These are phyloP conservation scores for Sesia apiformis DNA, from an alignment of 2,888 invertebrate species.

Conservation along the genomic window DNA sequence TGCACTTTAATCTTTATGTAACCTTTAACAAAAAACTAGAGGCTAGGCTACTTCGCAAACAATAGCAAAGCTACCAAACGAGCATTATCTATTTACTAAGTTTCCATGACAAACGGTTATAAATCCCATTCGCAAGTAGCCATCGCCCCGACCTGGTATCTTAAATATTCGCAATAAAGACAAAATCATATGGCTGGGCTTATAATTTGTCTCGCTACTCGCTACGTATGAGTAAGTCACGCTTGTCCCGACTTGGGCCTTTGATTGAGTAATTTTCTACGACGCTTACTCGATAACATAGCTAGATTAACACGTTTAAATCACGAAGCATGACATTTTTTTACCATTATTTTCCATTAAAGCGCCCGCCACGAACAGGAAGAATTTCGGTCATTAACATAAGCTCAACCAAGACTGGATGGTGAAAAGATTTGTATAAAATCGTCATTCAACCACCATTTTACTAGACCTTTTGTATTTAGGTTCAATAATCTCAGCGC, in stretches of 20 bases:
- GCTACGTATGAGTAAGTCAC: slow-evolving; percentile 31
- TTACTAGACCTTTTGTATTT: too few relatives aligned
- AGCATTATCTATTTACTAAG: too few relatives aligned
- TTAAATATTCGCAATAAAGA: background rate
- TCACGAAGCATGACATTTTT: slow-evolving; percentile 10
- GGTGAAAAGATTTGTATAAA: too few relatives aligned
- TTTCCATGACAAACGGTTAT: background rate
- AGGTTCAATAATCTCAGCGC: too few relatives aligned
- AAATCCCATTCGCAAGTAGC: background rate
- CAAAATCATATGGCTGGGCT: background rate
- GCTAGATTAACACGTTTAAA: slow-evolving; percentile 39
- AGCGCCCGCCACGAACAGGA: too few relatives aligned
- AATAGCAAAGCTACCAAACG: too few relatives aligned
- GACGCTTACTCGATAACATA: slow-evolving; percentile 33
- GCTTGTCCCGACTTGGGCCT: slow-evolving; percentile 35
- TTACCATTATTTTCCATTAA: background rate
- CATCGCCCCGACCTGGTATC: background rate
- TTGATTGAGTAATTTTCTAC: slow-evolving; percentile 56
- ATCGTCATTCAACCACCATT: too few relatives aligned
- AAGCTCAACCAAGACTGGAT: too few relatives aligned
- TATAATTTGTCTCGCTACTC: background rate
- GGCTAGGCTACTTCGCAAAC: too few relatives aligned
- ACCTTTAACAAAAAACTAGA: too few relatives aligned
- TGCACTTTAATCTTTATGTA: too few relatives aligned
- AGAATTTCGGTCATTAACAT: too few relatives aligned